Base-by-base conservation (phyloP, 2,113 vertebrate genomes). In the Glaucomys volans region DNA sequence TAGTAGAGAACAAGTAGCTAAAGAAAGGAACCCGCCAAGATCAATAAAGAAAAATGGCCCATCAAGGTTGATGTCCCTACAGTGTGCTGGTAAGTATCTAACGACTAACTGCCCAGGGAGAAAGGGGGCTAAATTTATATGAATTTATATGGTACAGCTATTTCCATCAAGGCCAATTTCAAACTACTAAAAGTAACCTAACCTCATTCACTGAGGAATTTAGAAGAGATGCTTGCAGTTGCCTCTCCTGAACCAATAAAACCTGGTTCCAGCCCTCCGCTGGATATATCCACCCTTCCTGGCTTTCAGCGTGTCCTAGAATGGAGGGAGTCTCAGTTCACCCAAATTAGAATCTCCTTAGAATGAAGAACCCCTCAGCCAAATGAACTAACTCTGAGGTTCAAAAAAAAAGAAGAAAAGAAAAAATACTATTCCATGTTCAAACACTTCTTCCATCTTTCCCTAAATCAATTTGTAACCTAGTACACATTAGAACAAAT, bases 391-490 rank as follows among this genome's bases (percentile, higher is more conserved):
- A 90, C 13, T 26, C 52, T n/a, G 12, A 24, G 14, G 62, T 80
- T 4, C 74, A 82, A 76, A 11, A 12, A 52, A 12, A 16, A 12
- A 16, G 11, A 52, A 16, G 52, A 52, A 16, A 9, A 59, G 20
- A 62, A 74, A 40, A 50, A 71, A 8, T n/a, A 11, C 74, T 54
- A 71, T 54, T 93, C 71, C 64, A 75, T 52, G 76, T 86, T 92
- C 82, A 92, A 91, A 77, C 18, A 67, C 62, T 4, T 40, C 64
- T 91, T 62, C 26, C 20, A 32, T 47, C 35, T 90, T 94, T 40
- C 83, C 71, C 59, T 71, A 81, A 87, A 88, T 75, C 87, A 91
- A 16, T 75, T 26, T 88, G 32, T 81, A 50, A 75, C 59, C 54
- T 62, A 86, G 52, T 26, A 67, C 13, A 47, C 5, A 74, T 28